A percentile compares a stretch with the other conserved stretches of the same genome.
Evolutionary conservation across 2,888 invertebrate species (phyloP).

Genomic region (Cacoxenus indagator): DNA sequence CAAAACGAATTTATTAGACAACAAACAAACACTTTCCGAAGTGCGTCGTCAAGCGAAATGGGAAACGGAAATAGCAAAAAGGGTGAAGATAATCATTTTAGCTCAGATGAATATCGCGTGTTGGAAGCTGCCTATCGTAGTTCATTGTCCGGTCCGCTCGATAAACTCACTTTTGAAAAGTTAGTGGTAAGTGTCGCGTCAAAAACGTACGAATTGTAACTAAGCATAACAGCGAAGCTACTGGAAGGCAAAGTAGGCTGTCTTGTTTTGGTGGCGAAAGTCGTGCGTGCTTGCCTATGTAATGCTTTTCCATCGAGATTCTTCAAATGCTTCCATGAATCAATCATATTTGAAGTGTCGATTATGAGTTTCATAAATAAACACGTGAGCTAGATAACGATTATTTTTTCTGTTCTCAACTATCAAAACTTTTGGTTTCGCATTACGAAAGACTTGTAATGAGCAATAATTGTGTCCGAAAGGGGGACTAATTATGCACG

Average conservation of each 20-base stretch:
- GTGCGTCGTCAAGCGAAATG: slow-evolving; percentile 33
- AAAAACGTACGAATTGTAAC: neutral
- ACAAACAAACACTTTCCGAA: no score
- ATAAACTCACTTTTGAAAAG: slow-evolving; percentile 59
- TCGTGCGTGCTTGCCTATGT: neutral
- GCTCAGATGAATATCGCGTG: slow-evolving; percentile 57
- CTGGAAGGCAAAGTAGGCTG: neutral
- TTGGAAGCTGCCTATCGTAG: slow-evolving; percentile 58
- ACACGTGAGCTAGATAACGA: neutral
- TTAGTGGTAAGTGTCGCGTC: slow-evolving; percentile 52
- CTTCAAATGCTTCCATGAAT: neutral
- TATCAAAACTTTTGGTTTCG: neutral
- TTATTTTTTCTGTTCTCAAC: neutral
- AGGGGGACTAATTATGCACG: no score
- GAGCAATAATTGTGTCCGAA: neutral
- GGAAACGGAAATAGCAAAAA: slow-evolving; percentile 48
- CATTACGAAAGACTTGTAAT: neutral
- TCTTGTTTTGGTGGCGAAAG: neutral
- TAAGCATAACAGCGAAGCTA: neutral
- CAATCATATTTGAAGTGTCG: neutral
- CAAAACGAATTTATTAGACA: no score
- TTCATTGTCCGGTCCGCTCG: slow-evolving; percentile 54
- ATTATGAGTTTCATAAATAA: neutral
- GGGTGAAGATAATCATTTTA: slow-evolving; percentile 52
- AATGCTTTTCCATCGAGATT: neutral